A percentile compares a stretch with the other conserved stretches of the same genome.
phyloP scores from a whole-genome alignment of 2,888 invertebrate genomes.

The Melieria omissa region DNA sequence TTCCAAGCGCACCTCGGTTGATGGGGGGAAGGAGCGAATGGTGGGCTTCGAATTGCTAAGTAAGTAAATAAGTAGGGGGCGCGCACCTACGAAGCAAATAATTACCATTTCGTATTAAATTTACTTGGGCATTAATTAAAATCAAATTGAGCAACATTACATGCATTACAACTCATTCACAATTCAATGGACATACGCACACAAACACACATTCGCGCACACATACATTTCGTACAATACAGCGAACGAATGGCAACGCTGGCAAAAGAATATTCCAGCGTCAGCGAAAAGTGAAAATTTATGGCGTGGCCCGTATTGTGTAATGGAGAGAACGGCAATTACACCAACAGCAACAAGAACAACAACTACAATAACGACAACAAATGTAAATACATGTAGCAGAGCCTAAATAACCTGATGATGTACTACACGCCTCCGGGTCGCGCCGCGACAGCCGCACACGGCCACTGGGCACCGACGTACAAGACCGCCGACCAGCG shows the following conservation, averaged over 20 bases:
- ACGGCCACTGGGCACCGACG: no score
- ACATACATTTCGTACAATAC: not conserved
- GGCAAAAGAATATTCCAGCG: not conserved
- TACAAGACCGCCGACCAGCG: no score
- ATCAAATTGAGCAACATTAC: conserved; percentile 58
- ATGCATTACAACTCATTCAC: conserved; percentile 43
- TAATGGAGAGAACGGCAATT: no score
- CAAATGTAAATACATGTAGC: no score
- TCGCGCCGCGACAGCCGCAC: no score
- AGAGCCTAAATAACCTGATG: no score
- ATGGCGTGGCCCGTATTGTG: not conserved
- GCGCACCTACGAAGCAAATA: conserved; percentile 9
- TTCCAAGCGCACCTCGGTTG: not conserved
- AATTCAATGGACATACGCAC: conserved; percentile 5
- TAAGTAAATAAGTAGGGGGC: conserved; percentile 1
- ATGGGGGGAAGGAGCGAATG: not conserved
- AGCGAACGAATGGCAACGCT: conserved; percentile 14
- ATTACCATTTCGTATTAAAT: conserved; percentile 26
- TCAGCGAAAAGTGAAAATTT: not conserved
- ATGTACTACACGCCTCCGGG: no score
- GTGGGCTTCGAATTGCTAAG: not conserved
- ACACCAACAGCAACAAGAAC: no score
- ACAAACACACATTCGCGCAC: not conserved
- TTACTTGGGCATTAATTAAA: conserved; percentile 32
- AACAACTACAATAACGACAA: no score